Conservation (phyloP, 2,797 vertebrate species). For the Bovichtus variegatus region DNA sequence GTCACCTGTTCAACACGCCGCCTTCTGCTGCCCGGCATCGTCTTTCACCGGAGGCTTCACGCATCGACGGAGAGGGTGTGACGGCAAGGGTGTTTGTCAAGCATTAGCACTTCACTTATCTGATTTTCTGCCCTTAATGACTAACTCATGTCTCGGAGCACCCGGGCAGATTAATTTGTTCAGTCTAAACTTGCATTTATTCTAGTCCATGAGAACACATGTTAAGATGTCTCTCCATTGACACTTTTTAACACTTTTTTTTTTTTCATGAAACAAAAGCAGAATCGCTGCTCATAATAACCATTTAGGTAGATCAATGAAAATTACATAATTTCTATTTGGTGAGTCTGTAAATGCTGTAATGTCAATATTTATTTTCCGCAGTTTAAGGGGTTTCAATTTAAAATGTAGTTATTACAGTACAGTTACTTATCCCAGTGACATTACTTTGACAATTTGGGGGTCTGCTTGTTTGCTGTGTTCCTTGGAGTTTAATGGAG, state of each 20-base stretch:
- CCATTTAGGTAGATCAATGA: not conserved
- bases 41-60: constrained; percentile 62
- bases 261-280: not conserved
- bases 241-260: not conserved
- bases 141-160: constrained; percentile 24
- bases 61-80: constrained; percentile 25
- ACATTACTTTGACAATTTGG: not conserved
- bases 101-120: constrained; percentile 63
- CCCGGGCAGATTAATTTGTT: constrained; percentile 24
- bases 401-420: not conserved
- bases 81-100: constrained; percentile 58
- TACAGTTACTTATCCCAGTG: not conserved
- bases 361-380: not conserved
- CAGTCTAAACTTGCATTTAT: not conserved
- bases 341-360: not conserved
- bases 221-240: not conserved
- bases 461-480: not conserved
- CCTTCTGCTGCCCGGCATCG: constrained; percentile 73
- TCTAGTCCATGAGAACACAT: not conserved
- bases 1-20: constrained; percentile 78
- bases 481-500: not conserved
- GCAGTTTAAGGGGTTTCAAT: not conserved
- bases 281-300: not conserved
- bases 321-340: not conserved
- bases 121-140: constrained; percentile 60